These are phyloP conservation scores for Nautilus pompilius DNA, from an alignment of 1,140 invertebrate genomes.

Conservation along the genomic window DNA sequence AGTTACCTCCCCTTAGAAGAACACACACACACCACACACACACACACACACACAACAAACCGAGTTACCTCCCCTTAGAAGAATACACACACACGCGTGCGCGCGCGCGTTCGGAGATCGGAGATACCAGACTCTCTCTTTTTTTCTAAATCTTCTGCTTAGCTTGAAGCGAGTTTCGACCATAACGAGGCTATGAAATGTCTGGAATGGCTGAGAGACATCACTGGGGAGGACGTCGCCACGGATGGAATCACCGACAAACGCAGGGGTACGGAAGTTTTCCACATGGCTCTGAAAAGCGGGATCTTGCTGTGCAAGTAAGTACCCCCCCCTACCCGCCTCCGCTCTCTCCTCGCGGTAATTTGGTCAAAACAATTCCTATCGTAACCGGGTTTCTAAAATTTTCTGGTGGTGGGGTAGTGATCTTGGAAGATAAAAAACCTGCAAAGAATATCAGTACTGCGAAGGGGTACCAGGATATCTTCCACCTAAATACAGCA, in stretches of 20 bases:
- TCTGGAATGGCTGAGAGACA: slow-evolving; percentile 32
- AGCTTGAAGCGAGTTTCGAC: slow-evolving; percentile 37
- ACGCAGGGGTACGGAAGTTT: slow-evolving; percentile 24
- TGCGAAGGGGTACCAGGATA: background rate
- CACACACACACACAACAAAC: too few relatives aligned
- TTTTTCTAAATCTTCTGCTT: slow-evolving; percentile 7
- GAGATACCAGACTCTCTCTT: too few relatives aligned
- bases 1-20: too few relatives aligned
- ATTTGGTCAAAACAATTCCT: background rate
- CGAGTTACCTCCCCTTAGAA: too few relatives aligned
- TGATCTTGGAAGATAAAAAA: background rate
- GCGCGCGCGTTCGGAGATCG: too few relatives aligned
- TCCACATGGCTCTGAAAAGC: slow-evolving; percentile 32
- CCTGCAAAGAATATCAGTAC: background rate
- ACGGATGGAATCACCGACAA: slow-evolving; percentile 27
- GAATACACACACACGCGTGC: too few relatives aligned
- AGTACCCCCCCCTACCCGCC: slow-evolving; percentile 1
- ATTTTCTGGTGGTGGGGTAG: background rate
- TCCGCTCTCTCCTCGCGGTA: background rate
- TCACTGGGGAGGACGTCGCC: slow-evolving; percentile 25
- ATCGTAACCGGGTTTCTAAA: background rate
- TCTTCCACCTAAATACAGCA: too few relatives aligned
- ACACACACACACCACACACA: too few relatives aligned
- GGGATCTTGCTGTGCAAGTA: slow-evolving; percentile 37
- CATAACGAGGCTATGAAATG: slow-evolving; percentile 33